phyloP scores from a whole-genome alignment of 2,797 vertebrate genomes.

The Xiphophorus birchmanni region DNA sequence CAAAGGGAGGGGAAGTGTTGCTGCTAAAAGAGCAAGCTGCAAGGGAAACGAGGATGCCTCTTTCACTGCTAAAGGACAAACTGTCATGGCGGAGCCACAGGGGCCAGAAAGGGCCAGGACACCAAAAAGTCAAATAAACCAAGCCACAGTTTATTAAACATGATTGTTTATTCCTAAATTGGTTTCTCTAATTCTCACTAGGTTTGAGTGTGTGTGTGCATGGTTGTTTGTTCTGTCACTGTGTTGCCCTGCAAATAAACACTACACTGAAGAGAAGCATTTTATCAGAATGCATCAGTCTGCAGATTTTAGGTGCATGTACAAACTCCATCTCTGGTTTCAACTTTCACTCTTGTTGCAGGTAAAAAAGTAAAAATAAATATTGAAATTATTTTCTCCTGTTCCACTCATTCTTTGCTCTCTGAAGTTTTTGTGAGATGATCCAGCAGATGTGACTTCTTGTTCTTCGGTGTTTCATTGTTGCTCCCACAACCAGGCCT shows the following conservation, averaged over 20 bases:
- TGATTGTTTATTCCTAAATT: neutral
- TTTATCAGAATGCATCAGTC: slow-evolving; percentile 14
- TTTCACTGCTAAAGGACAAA: slow-evolving; percentile 57
- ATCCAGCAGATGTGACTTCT: slow-evolving; percentile 14
- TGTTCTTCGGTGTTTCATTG: slow-evolving; percentile 49
- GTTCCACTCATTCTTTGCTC: neutral
- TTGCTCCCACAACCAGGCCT: slow-evolving; percentile 50
- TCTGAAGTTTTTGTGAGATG: neutral
- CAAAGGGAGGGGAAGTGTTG: slow-evolving; percentile 22
- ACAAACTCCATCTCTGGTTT: neutral
- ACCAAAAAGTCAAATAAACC: slow-evolving; percentile 39
- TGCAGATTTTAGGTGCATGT: neutral
- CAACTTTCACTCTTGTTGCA: slow-evolving; percentile 3
- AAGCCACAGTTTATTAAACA: neutral
- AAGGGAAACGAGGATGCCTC: slow-evolving; percentile 32
- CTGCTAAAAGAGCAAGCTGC: slow-evolving; percentile 29
- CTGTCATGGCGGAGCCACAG: slow-evolving; percentile 46
- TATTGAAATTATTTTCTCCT: slow-evolving; percentile 1
- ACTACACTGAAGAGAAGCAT: neutral
- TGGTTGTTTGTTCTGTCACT: too few species aligned
- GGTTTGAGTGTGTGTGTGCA: too few species aligned
- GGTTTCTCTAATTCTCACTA: too few species aligned
- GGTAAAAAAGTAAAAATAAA: neutral
- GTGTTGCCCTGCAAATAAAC: neutral
- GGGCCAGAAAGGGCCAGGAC: slow-evolving; percentile 16